Base-by-base conservation (phyloP, 2,113 vertebrate species). In the Electrona antarctica region DNA sequence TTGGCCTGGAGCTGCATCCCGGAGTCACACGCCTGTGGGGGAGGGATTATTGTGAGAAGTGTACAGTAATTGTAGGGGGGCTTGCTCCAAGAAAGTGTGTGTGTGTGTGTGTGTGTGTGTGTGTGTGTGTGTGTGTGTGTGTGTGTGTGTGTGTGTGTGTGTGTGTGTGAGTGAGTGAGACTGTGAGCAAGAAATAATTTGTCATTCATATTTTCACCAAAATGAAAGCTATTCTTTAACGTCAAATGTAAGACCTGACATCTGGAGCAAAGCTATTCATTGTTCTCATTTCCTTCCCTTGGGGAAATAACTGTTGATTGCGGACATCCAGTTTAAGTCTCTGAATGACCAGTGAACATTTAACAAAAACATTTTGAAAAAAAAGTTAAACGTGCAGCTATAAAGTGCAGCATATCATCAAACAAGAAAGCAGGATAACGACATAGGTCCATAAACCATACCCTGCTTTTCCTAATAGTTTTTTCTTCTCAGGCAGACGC, bases 1-100 rank as follows among this genome's bases (percentile, higher is more conserved):
- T 94, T 69, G 93, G 89, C 82, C 82, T 93, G 88, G 92, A 71
- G 81, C 90, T 88, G 86, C 93, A 94, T 93, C 93, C 93, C 92
- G 95, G 65, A 60, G 76, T 78, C 72, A 51, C 84, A 69, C 94
- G 94, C 88, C 96, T 97, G 68, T 85, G 70, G 66, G 69, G 63
- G 63, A 63, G 0, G 2, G 88, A 73, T n/a, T 12, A 80, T 79
- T 63, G 71, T 69, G 58, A 88, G 84, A 52, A 64, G 58, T 14
- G 73, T 56, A 57, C 33, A 41, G 33, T 41, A 41, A 6, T 7
- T 66, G 67, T 14, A 59, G 14, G 21, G 41, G 3, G 8, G 10
- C 7, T 33, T 61, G 52, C 52, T 54, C 52, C n/a, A 54, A 54
- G 33, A 41, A 41, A 41, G 14, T 12, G 13, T 51, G 59, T 60